These are phyloP conservation scores for Istiophorus platypterus DNA, from an alignment of 2,113 vertebrate species.

Conservation along the genomic window DNA sequence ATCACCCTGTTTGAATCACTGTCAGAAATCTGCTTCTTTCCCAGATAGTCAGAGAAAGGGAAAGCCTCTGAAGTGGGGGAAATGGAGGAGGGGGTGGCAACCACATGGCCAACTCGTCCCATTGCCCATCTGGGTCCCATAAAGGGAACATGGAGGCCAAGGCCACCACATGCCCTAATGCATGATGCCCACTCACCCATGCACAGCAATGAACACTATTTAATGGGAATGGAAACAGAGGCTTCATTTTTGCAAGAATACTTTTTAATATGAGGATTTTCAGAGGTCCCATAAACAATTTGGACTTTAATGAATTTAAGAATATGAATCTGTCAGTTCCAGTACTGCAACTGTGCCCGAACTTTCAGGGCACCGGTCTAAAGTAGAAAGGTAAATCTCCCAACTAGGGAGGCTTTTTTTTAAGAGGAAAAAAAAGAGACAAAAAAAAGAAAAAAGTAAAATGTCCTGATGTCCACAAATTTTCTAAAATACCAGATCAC, in stretches of 20 bases:
- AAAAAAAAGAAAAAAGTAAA: neutral
- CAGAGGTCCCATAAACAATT: neutral
- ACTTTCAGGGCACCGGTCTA: neutral
- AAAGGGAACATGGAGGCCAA: constrained; percentile 80
- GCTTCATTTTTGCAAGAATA: neutral
- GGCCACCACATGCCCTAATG: constrained; percentile 77
- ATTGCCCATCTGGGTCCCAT: constrained; percentile 86
- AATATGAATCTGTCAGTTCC: neutral
- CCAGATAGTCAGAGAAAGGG: constrained; percentile 23
- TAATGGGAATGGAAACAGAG: constrained; percentile 32
- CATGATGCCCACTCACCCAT: constrained; percentile 73
- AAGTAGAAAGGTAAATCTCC: neutral
- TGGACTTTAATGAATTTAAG: neutral
- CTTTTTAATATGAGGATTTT: neutral
- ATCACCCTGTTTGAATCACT: neutral
- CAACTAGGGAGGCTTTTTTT: neutral
- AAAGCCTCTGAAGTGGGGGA: constrained; percentile 43
- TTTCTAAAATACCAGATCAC: neutral
- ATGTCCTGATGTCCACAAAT: neutral
- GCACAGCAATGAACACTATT: constrained; percentile 52
- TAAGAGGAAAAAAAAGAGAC: no score
- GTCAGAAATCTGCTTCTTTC: constrained; percentile 26
- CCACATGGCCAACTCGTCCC: constrained; percentile 83
- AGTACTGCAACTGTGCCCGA: neutral
- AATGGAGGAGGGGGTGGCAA: constrained; percentile 71